Evolutionary conservation across 2,113 vertebrate species (phyloP), one percentile per base, ranked within the genome.

Genomic region (Bombycilla garrulus): DNA sequence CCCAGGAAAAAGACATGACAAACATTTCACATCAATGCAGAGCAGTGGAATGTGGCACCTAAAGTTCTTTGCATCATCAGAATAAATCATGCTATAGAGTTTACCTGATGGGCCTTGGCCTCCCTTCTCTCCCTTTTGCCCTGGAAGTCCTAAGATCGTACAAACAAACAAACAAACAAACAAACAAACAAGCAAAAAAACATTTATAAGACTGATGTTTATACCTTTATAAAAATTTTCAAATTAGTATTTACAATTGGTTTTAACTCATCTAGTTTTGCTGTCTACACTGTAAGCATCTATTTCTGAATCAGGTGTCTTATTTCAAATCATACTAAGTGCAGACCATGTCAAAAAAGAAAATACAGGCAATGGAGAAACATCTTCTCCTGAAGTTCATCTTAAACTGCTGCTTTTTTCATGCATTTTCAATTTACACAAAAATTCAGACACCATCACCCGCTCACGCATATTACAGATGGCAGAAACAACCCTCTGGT

Each of bases 71-170:
- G 23, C 38, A 66, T n/a, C 24, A 69, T 81, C 53, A 51, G 12
- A 65, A 12, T 54, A 90, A 80, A 23, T 64, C 14, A 40, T 31
- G 13, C 33, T 76, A 9, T n/a, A 25, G 58, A 45, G 13, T 64
- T 97, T 98, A 98, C 98, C 98, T 97, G 45, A 4, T 5, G 1
- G 4, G 64, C 97, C 98, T 1, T 14, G 7, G 50, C 96, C 90
- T 97, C 98, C 98, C 86, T 97, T 98, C 81, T 26, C 23, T 95
- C 98, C 98, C 42, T 92, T 95, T 93, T 90, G 85, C 74, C 98
- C 98, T 95, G 91, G 86, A 94, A 48, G 9, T 92, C 98, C 98
- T 98, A 94, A 86, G 60, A 95, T 66, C 42, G 96, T 92, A 88
- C 29, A 87, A 88, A 80, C 70, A 92, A 69, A 77, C 50, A 40